Evolutionary conservation across 2,888 invertebrate species (phyloP), one percentile per base, ranked within the genome.

Genomic region (Drosophila nr. fundita): DNA sequence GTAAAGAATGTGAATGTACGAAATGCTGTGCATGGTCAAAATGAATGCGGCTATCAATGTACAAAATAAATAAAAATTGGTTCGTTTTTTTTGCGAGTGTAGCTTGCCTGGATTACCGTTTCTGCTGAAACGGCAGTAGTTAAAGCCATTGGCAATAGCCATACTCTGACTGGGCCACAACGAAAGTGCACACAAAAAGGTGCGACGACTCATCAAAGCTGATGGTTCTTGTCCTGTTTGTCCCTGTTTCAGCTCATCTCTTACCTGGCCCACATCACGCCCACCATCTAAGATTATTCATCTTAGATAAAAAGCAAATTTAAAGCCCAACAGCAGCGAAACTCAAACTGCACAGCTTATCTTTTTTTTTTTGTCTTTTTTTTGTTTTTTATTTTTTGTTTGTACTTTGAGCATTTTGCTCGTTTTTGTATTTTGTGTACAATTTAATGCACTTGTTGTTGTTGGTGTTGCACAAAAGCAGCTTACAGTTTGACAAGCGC

Each of bases 401-500:
- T 24, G 15, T 24, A 36, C 45, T 63, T 71, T 34, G 11, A 21
- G 42, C 42, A 34, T 42, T 48, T 53, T 36, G 32, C 32, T 32
- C 10, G 32, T 32, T 57, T 65, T 68, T 60, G 40, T n/a, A 21
- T 34, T 21, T 27, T 61, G 21, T 49, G 45, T 21, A 70, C 13
- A 48, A 50, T 61, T 65, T 57, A 55, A 61, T 76, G 75, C 63
- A 73, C n/a, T 62, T 71, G 48, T 60, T 59, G 61, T 57, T 67
- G 54, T 50, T 72, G 67, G 8, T 60, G 72, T 60, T 76, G 79
- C 76, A 82, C 73, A 68, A 82, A 82, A 86, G 82, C 84, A 53
- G 84, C 87, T 84, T 80, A 82, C 68, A 80, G 84, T 78, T 83
- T 80, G 73, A 73, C 74, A 80, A 68, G 69, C 61, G 55, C 60